A percentile compares a stretch with the other conserved stretches of the same genome.
Evolutionary conservation across 2,888 invertebrate species (phyloP).

Genomic region (Euplagia quadripunctaria): DNA sequence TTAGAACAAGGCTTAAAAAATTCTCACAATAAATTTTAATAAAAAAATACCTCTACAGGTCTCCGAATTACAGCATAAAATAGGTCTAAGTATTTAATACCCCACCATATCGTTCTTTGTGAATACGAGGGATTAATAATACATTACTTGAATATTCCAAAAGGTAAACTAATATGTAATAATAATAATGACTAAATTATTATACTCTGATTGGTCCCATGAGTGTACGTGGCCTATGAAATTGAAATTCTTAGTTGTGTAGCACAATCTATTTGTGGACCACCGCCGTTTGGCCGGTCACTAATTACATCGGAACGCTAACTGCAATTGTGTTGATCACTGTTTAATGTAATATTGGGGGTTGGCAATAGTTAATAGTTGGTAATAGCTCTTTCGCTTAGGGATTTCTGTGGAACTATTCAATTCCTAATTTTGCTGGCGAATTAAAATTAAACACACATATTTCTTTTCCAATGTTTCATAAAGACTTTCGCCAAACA

Average conservation of each 20-base stretch:
- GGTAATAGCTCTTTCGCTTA: slow-evolving; percentile 52
- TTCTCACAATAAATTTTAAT: too few relatives aligned
- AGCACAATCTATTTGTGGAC: slow-evolving; percentile 37
- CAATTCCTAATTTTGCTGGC: slow-evolving; percentile 15
- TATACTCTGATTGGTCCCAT: slow-evolving; percentile 23
- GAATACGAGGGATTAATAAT: not conserved
- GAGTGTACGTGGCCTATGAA: slow-evolving; percentile 28
- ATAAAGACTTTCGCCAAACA: too few relatives aligned
- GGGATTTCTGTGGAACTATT: slow-evolving; percentile 39
- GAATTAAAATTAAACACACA: not conserved
- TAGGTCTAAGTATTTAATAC: too few relatives aligned
- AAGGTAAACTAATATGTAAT: too few relatives aligned
- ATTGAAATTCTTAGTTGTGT: slow-evolving; percentile 42
- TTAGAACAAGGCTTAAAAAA: too few relatives aligned
- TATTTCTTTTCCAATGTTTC: too few relatives aligned
- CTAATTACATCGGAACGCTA: slow-evolving; percentile 58
- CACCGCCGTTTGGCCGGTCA: slow-evolving; percentile 36
- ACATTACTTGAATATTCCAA: not conserved
- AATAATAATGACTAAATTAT: not conserved
- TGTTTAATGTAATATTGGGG: slow-evolving; percentile 55
- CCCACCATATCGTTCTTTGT: not conserved
- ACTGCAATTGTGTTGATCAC: slow-evolving; percentile 58
- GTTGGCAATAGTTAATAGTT: slow-evolving; percentile 52
- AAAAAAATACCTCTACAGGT: too few relatives aligned
- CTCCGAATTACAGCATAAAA: too few relatives aligned